Base-by-base conservation (phyloP, 2,888 invertebrate species). In the Alviniconcha strummeri region DNA sequence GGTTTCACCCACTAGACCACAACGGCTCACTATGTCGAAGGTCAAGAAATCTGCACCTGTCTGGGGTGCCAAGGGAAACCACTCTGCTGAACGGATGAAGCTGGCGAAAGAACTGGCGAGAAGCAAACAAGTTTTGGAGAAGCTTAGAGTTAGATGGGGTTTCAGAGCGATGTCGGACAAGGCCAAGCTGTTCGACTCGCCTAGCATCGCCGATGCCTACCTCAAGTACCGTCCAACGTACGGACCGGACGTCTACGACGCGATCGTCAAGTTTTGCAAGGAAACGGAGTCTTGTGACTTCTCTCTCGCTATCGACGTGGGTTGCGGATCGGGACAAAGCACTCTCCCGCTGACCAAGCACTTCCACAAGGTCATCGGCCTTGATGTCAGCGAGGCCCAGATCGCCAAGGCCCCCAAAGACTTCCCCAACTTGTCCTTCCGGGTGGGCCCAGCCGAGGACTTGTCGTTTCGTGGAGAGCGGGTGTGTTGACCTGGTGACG, bases 301-400 rank as follows among this genome's bases (percentile, higher is more conserved):
- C n/a, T 80, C 80, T 36, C 19, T 80, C 13, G 80, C 80, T n/a
- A 13, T 80, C 69, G 80, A 80, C n/a, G 69, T 80, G 4, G 80
- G 80, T 36, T 95, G 95, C 90, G 95, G 95, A 6, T 92, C 93
- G 19, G 95, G 95, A n/a, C 95, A 95, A 88, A 94, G 94, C 84
- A 94, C 94, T 0, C 85, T 89, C n/a, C 92, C 93, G 8, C 88
- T 95, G 64, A 91, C 93, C 1, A 90, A 92, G 1, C 91, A 93
- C 86, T 95, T 95, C 86, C 57, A 74, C 19, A 87, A 91, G 75
- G 94, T 95, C 15, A 89, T 94, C 55, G 95, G 95, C 8, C 88
- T 93, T 54, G 95, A 95, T 88, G 91, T 94, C 11, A 94, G 94
- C 83, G 86, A 90, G 17, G 91, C 91, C n/a, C 94, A 94, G 86